These are phyloP conservation scores for Aldrovandia affinis DNA, from an alignment of 2,797 vertebrate genomes.

Conservation along the genomic window DNA sequence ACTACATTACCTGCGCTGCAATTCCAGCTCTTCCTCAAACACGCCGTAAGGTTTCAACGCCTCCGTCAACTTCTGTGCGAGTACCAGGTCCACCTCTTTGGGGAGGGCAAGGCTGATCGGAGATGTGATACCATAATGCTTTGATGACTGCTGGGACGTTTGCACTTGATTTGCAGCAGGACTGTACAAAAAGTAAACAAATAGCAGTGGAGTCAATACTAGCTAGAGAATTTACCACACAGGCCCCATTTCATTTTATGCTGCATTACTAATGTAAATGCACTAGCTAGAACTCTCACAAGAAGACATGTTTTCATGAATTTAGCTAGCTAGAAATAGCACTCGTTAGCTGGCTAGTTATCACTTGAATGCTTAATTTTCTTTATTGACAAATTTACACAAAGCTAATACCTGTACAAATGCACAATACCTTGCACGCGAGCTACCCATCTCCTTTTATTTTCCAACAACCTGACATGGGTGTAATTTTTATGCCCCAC, in stretches of 20 bases:
- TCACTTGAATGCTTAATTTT: neutral
- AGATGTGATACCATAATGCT: conserved; percentile 88
- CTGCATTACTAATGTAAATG: neutral
- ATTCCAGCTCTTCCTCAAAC: conserved; percentile 85
- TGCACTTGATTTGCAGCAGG: conserved; percentile 76
- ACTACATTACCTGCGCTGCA: conserved; percentile 79
- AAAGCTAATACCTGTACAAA: neutral
- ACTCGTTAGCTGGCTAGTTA: neutral
- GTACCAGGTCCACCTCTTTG: conserved; percentile 81
- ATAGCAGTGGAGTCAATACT: neutral
- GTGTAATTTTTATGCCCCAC: too few relatives aligned
- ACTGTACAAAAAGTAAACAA: conserved; percentile 62
- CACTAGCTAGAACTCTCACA: neutral
- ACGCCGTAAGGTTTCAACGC: conserved; percentile 82
- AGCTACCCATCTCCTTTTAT: too few relatives aligned
- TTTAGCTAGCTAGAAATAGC: neutral
- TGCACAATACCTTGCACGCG: too few relatives aligned
- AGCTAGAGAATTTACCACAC: neutral
- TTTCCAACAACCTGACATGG: too few relatives aligned
- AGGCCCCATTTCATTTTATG: neutral
- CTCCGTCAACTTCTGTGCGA: conserved; percentile 81
- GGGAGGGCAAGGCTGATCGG: conserved; percentile 86
- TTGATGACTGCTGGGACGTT: conserved; percentile 69
- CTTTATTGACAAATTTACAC: neutral
- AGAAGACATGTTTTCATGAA: neutral